Evolutionary conservation across 1,140 invertebrate species (phyloP).

Genomic region (Steinernema khuongi): DNA sequence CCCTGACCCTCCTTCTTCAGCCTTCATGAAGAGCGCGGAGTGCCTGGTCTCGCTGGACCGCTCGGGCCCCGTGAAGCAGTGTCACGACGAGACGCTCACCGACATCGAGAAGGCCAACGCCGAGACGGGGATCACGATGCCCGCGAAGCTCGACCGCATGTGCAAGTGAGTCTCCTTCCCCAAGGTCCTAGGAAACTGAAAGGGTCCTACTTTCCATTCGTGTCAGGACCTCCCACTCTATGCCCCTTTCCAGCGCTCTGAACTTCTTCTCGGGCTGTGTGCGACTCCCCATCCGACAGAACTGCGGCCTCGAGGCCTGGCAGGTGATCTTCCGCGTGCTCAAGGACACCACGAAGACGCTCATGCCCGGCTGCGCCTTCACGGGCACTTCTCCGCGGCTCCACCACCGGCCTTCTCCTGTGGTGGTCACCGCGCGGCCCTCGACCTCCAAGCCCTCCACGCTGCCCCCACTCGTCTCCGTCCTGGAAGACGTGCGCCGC

Average conservation of each 20-base stretch:
- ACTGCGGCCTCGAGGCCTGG: conserved; percentile 55
- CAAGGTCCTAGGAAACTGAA: conserved; percentile 21
- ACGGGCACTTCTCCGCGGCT: conserved; percentile 34
- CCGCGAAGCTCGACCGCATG: conserved; percentile 51
- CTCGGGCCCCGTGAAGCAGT: conserved; percentile 47
- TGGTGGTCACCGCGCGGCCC: no score
- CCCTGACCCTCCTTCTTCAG: conserved; percentile 36
- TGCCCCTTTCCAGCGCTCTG: conserved; percentile 44
- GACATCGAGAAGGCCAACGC: conserved; percentile 56
- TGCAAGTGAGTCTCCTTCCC: conserved; percentile 43
- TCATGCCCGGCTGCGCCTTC: conserved; percentile 55
- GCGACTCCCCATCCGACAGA: conserved; percentile 45
- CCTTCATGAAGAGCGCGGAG: conserved; percentile 55
- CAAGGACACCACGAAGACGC: conserved; percentile 55
- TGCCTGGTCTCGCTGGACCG: conserved; percentile 58
- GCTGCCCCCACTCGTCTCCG: neutral
- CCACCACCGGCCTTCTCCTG: neutral
- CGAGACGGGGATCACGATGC: conserved; percentile 43
- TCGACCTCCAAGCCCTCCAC: neutral
- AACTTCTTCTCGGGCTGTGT: conserved; percentile 57
- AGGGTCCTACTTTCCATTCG: conserved; percentile 23
- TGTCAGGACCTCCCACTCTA: no score
- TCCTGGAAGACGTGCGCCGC: no score
- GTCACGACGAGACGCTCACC: conserved; percentile 53
- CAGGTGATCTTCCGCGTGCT: conserved; percentile 58